Conservation (phyloP, 2,797 vertebrate species). For the Acanthornis magna region DNA sequence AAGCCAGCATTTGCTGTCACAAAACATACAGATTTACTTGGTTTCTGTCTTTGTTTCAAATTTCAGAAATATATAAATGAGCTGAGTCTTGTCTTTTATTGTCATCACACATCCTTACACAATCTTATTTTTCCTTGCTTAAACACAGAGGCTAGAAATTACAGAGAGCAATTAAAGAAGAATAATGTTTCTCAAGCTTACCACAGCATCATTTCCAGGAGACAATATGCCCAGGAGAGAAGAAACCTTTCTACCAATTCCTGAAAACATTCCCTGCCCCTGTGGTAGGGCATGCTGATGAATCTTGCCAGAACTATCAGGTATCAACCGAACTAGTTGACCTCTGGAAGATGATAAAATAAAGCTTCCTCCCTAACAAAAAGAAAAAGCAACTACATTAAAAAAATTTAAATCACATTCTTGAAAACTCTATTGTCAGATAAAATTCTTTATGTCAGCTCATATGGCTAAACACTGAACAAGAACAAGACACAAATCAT, state of each 20-base stretch:
- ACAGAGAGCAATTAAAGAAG: not conserved
- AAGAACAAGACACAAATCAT: not conserved
- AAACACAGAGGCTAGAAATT: not conserved
- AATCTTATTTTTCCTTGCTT: not conserved
- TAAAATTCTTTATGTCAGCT: not conserved
- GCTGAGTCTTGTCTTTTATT: not conserved
- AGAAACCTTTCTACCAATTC: slow-evolving; percentile 91
- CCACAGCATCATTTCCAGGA: slow-evolving; percentile 79
- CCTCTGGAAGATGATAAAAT: slow-evolving; percentile 84
- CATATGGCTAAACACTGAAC: not conserved
- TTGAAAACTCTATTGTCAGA: not conserved
- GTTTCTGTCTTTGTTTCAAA: not conserved
- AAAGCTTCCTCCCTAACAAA: slow-evolving; percentile 85
- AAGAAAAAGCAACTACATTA: not conserved
- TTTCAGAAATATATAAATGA: not conserved
- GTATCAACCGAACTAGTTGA: slow-evolving; percentile 80
- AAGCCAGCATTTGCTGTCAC: not conserved
- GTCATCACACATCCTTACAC: not conserved
- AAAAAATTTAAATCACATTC: not conserved
- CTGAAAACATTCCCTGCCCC: slow-evolving; percentile 92
- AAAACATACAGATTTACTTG: not conserved
- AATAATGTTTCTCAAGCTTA: slow-evolving; percentile 70
- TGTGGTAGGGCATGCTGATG: slow-evolving; percentile 83
- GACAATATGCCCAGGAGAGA: slow-evolving; percentile 92
- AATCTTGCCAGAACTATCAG: slow-evolving; percentile 83